Evolutionary conservation across 2,113 vertebrate genomes (phyloP).

Genomic region (Scomber japonicus): DNA sequence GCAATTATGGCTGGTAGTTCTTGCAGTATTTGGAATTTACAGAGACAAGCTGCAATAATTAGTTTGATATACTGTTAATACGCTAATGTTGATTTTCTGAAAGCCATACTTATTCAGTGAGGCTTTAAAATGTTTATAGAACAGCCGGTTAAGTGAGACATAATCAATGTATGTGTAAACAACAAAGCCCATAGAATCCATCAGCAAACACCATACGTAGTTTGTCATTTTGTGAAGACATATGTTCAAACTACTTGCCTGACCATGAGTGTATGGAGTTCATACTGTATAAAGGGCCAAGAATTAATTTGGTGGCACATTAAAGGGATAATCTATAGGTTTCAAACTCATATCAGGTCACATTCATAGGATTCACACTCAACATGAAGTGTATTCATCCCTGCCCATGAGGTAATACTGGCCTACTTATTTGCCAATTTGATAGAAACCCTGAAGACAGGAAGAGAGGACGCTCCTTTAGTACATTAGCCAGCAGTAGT

Average conservation of each 20-base stretch:
- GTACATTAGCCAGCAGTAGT: slow-evolving; percentile 80
- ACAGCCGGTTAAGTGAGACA: background rate
- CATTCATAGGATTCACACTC: slow-evolving; percentile 30
- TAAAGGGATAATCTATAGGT: slow-evolving; percentile 1
- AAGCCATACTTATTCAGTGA: background rate
- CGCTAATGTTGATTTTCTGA: background rate
- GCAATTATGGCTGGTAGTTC: background rate
- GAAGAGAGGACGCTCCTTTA: slow-evolving; percentile 80
- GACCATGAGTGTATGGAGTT: background rate
- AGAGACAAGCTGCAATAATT: background rate
- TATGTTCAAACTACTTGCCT: slow-evolving; percentile 8
- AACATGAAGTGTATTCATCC: slow-evolving; percentile 40
- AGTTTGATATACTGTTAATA: background rate
- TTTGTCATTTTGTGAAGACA: slow-evolving; percentile 22
- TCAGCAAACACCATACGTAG: background rate
- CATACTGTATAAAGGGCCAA: background rate
- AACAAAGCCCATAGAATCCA: background rate
- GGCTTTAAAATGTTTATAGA: slow-evolving; percentile 1
- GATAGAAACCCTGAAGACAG: slow-evolving; percentile 85
- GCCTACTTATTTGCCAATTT: slow-evolving; percentile 88
- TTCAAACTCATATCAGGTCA: slow-evolving; percentile 24
- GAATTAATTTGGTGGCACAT: slow-evolving; percentile 19
- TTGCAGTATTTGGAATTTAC: background rate
- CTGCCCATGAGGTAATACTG: slow-evolving; percentile 68
- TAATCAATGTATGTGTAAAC: slow-evolving; percentile 15